Percentiles rank a stretch among this genome's conserved stretches.
Conservation (phyloP, 2,113 vertebrate genomes). For the Calyptomena viridis region DNA sequence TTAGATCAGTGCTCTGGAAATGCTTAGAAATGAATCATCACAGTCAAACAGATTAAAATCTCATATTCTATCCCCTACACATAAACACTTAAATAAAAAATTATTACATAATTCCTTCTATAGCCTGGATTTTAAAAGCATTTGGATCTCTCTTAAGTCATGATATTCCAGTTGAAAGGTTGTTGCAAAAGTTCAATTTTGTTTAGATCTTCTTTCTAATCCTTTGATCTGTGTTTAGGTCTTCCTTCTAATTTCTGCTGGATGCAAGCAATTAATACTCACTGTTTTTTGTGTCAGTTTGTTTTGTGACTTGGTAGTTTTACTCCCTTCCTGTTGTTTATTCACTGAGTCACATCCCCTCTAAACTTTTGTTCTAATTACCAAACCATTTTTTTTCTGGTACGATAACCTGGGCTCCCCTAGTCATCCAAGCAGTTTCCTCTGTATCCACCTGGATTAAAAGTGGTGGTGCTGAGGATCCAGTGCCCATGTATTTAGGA, state of each 20-base stretch:
- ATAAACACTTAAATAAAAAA: not conserved
- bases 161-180: not conserved
- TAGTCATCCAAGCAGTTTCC: not conserved
- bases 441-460: not conserved
- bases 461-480: not conserved
- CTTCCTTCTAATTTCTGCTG: not conserved
- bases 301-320: not conserved
- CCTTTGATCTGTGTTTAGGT: not conserved
- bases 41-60: not conserved
- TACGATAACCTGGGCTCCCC: not conserved
- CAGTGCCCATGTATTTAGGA: not conserved
- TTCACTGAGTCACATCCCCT: conserved; percentile 35
- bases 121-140: not conserved
- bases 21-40: not conserved
- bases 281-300: not conserved
- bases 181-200: not conserved
- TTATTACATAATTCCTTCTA: not conserved
- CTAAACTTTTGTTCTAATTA: not conserved
- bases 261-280: not conserved
- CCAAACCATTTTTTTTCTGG: not conserved
- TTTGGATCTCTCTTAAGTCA: not conserved
- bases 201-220: not conserved
- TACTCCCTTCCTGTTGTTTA: not conserved
- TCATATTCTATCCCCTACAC: not conserved
- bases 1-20: not conserved